phyloP scores from a whole-genome alignment of 2,797 vertebrate genomes.

The Myiotriccus ornatus region DNA sequence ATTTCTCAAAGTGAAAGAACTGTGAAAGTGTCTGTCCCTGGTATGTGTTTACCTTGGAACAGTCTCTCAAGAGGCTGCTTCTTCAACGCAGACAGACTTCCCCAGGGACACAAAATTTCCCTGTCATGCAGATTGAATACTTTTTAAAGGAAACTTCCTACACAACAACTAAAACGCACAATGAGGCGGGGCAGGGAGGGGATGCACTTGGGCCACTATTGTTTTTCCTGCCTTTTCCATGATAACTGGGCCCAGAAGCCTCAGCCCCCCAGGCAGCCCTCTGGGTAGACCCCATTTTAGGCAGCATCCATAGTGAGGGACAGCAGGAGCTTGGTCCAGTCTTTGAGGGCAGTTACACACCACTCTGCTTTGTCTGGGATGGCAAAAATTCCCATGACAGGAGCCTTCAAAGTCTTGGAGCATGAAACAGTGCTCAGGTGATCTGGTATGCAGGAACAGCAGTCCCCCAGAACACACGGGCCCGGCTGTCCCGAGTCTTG shows the following conservation, averaged over 20 bases:
- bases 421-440: background rate
- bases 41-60: background rate
- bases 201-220: background rate
- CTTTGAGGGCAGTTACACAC: background rate
- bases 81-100: background rate
- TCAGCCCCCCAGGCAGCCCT: background rate
- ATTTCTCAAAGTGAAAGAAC: background rate
- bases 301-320: background rate
- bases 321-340: background rate
- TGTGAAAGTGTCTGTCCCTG: background rate
- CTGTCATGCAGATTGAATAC: background rate
- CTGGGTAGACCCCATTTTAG: background rate
- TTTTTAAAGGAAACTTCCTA: background rate
- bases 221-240: background rate
- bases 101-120: background rate
- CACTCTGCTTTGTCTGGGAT: background rate
- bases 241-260: background rate
- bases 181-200: accelerated
- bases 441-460: background rate
- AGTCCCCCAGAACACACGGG: background rate
- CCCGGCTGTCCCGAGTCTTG: too few species aligned
- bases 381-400: background rate
- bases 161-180: background rate
- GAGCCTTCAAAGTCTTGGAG: background rate
- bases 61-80: background rate